Evolutionary conservation across 2,888 invertebrate species (phyloP).

Genomic region (Macrostomum cliftonense): DNA sequence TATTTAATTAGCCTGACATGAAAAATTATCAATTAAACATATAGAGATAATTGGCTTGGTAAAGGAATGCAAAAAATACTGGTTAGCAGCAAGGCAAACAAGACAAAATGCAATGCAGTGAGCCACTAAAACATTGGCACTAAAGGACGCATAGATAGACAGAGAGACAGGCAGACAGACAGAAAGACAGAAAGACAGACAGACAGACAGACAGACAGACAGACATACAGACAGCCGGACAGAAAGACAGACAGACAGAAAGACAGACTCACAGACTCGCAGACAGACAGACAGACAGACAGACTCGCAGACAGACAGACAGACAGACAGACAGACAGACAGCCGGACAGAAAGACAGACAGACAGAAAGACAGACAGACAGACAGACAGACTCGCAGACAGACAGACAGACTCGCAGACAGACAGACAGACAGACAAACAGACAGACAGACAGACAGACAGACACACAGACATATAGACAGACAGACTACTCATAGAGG

Average conservation of each 20-base stretch:
- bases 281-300: not conserved
- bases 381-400: not conserved
- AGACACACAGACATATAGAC: not conserved
- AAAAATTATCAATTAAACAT: too few relatives aligned
- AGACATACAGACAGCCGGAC: conserved; percentile 1
- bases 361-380: conserved; percentile 1
- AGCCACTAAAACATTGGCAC: too few relatives aligned
- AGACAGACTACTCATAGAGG: not conserved
- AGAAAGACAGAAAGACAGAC: not conserved
- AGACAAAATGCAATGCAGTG: too few relatives aligned
- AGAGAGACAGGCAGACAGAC: too few relatives aligned
- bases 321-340: conserved; percentile 5
- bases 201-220: conserved; percentile 2
- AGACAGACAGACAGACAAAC: too few relatives aligned
- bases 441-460: conserved; percentile 1
- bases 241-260: conserved; percentile 4
- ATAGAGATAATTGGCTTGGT: too few relatives aligned
- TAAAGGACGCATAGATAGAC: too few relatives aligned
- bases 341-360: conserved; percentile 2
- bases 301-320: conserved; percentile 6
- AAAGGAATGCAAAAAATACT: too few relatives aligned
- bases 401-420: not conserved
- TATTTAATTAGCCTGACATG: too few relatives aligned
- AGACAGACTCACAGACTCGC: conserved; percentile 4
- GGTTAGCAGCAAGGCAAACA: too few relatives aligned